Percentiles rank a stretch among this genome's conserved stretches.
Conservation (phyloP, 2,113 vertebrate species). For the Orcinus orca region DNA sequence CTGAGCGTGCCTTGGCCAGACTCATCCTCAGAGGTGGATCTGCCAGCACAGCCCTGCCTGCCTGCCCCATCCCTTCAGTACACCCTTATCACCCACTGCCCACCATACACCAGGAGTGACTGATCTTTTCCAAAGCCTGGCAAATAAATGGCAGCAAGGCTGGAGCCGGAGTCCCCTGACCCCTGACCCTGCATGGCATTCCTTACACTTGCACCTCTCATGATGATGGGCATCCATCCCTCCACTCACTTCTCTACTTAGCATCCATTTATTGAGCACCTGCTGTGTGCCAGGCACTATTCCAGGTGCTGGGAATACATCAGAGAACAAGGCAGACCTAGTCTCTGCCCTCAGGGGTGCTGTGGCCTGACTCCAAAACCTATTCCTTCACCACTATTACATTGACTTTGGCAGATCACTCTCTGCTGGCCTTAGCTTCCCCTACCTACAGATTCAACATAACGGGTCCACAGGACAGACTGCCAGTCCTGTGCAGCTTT, state of each 20-base stretch:
- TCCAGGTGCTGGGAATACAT: not conserved
- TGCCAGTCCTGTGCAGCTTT: not conserved
- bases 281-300: not conserved
- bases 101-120: not conserved
- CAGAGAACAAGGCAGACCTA: not conserved
- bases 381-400: rapidly evolving
- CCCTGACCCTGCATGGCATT: not conserved
- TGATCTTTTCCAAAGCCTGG: not conserved
- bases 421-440: not conserved
- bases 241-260: not conserved
- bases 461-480: not conserved
- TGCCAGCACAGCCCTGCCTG: not conserved
- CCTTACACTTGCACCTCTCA: not conserved
- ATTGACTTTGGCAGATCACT: not conserved
- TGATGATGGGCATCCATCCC: too few relatives aligned
- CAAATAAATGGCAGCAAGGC: not conserved
- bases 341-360: not conserved
- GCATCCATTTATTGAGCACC: not conserved
- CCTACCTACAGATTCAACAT: not conserved
- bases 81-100: too few relatives aligned
- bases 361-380: not conserved
- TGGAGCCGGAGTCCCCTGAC: too few relatives aligned
- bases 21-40: not conserved
- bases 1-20: not conserved
- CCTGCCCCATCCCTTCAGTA: not conserved